Conservation (phyloP, 2,797 vertebrate genomes). For the Mus spretus region DNA sequence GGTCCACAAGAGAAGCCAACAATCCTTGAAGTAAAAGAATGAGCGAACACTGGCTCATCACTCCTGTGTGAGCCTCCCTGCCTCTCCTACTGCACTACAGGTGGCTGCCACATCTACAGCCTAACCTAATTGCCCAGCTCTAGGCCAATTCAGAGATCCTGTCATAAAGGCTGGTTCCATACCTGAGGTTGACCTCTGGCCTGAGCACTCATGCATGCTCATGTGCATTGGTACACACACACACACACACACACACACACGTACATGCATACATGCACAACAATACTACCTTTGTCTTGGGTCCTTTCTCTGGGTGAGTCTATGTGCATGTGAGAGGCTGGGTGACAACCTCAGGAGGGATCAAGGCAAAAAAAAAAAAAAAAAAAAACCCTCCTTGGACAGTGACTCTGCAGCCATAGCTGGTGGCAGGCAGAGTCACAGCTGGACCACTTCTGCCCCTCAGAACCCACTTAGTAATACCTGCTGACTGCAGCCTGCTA, state of each 20-base stretch:
- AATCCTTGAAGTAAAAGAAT: neutral
- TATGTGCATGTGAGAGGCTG: neutral
- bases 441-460: neutral
- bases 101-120: neutral
- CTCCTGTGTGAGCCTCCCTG: neutral
- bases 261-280: neutral
- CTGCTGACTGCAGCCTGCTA: neutral
- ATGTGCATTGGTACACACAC: neutral
- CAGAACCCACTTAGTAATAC: neutral
- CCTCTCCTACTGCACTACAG: rapidly evolving
- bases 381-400: neutral
- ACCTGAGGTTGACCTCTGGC: neutral
- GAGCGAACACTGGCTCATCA: neutral
- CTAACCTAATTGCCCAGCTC: neutral
- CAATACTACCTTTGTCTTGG: neutral
- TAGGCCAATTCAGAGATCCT: neutral
- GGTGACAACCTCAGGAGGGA: rapidly evolving
- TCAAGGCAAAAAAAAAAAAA: neutral
- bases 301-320: neutral
- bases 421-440: neutral
- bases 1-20: neutral
- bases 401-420: neutral
- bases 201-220: neutral
- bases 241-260: neutral
- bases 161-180: neutral